Base-by-base conservation (phyloP, 1,140 invertebrate species). In the Mamestra configurata region DNA sequence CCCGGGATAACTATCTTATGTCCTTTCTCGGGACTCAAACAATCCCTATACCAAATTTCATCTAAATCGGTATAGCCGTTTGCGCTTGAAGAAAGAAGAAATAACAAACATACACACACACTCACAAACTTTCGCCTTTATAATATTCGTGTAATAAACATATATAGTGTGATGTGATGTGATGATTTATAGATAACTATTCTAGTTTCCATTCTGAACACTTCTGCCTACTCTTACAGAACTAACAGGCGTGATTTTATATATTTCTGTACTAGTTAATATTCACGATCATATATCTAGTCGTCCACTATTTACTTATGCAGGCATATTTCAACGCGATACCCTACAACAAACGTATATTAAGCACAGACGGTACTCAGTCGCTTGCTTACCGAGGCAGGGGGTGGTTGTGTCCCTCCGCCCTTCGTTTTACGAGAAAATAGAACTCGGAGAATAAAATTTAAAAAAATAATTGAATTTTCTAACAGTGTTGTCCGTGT, bases 241-340 rank as follows among this genome's bases (percentile, higher is more conserved):
- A 11, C 0, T 3, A 24, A 37, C 0, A 11, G 6, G 8, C 35
- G 18, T 66, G 3, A 40, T 59, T 1, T 22, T 59, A 40, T 11
- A 40, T 15, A 37, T 6, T 37, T 15, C n/a, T 66, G 15, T 66
- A 40, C 22, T 66, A 61, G 40, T 66, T 35, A 66, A 10, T 66
- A 66, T 66, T 66, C 35, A 66, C 10, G 35, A 40, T 66, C 55
- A 31, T 59, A 59, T 59, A 24, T 40, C 61, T 66, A 20, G 31
- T 8, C 20, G 61, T 31, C 24, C 10, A 59, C 24, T 66, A 66
- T 66, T 66, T 66, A 66, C 35, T 20, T 66, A 66, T 66, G 61
- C 61, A 40, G 8, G 35, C 61, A 66, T 66, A 66, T 66, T 66
- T 66, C 35, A 8, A 66, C 31, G 31, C n/a, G 31, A 31, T 61